phyloP scores from a whole-genome alignment of 2,797 vertebrate species.

The Rhabdophis nuchalis region DNA sequence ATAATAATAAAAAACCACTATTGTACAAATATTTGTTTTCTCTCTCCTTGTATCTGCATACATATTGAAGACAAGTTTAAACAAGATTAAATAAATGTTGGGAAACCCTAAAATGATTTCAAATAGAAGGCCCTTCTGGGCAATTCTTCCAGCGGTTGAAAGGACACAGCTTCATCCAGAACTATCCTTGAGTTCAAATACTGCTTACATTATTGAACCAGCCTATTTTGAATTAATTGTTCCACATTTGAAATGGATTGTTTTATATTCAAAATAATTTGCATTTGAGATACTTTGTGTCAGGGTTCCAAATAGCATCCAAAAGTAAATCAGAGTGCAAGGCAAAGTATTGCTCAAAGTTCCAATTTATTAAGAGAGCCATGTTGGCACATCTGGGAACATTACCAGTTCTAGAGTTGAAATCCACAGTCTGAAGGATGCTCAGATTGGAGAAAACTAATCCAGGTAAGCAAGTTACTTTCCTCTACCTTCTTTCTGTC shows the following conservation, averaged over 20 bases:
- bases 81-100: not conserved
- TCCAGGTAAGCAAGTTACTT: not conserved
- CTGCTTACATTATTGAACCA: not conserved
- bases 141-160: not conserved
- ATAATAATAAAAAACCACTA: not conserved
- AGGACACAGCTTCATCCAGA: not conserved
- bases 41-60: not conserved
- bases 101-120: not conserved
- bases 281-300: not conserved
- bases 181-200: not conserved
- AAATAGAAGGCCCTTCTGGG: not conserved
- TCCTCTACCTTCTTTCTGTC: no score
- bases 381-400: no score
- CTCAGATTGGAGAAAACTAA: not conserved
- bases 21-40: not conserved
- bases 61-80: not conserved
- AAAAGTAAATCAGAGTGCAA: no score
- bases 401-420: not conserved
- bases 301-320: no score
- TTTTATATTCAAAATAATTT: not conserved
- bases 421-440: not conserved
- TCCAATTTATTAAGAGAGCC: no score
- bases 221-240: not conserved
- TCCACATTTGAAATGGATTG: not conserved
- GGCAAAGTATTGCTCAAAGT: no score